These are phyloP conservation scores for Drosophila virilis DNA, from an alignment of 1,140 invertebrate genomes.

Conservation along the genomic window DNA sequence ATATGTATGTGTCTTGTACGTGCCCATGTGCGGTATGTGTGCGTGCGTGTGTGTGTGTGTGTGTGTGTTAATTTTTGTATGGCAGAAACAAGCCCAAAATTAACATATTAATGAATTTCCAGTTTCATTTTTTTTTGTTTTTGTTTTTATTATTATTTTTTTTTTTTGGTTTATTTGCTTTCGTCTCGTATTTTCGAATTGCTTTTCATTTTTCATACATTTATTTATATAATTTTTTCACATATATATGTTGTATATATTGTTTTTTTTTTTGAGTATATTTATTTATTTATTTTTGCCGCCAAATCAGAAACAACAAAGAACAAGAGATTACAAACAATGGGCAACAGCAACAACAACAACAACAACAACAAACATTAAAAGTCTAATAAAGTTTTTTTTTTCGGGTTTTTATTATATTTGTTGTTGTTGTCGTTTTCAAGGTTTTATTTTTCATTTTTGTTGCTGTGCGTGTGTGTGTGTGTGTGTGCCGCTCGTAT, in stretches of 20 bases:
- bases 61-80: constrained; percentile 40
- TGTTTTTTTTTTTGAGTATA: constrained; percentile 8
- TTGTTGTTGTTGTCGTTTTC: constrained; percentile 38
- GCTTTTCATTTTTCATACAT: constrained; percentile 46
- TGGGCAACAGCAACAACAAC: constrained; percentile 29
- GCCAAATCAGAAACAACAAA: constrained; percentile 34
- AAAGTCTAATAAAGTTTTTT: constrained; percentile 54
- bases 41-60: constrained; percentile 15
- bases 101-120: constrained; percentile 82
- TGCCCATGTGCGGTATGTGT: constrained; percentile 41
- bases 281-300: constrained; percentile 27
- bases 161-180: constrained; percentile 32
- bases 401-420: constrained; percentile 33
- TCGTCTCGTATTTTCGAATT: constrained; percentile 50
- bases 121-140: constrained; percentile 50
- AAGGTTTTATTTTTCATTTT: constrained; percentile 52
- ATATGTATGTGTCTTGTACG: constrained; percentile 18
- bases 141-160: constrained; percentile 32
- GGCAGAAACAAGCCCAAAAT: constrained; percentile 59
- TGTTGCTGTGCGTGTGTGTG: constrained; percentile 33
- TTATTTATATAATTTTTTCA: constrained; percentile 26
- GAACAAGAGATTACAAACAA: constrained; percentile 21
- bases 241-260: neutral
- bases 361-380: constrained; percentile 46
- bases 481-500: constrained; percentile 18